A percentile compares a stretch with the other conserved stretches of the same genome.
phyloP scores from a whole-genome alignment of 2,113 vertebrate genomes.

The Balaenoptera acutorostrata region DNA sequence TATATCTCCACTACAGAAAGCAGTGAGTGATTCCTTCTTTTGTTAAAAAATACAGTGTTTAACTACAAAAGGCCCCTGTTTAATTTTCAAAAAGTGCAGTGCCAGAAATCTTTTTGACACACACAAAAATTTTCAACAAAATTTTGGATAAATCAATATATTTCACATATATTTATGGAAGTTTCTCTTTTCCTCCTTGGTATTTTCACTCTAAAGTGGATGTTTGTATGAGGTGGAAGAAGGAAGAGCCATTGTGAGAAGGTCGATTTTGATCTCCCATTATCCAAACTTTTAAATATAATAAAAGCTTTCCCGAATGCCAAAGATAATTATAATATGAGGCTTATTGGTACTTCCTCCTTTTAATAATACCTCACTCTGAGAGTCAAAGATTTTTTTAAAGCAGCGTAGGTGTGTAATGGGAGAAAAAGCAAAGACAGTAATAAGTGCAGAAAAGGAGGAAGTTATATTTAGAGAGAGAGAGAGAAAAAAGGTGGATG shows the following conservation, averaged over 20 bases:
- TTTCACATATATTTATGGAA: background rate
- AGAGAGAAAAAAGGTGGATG: background rate
- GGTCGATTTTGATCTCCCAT: background rate
- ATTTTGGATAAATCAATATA: background rate
- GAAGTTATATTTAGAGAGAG: background rate
- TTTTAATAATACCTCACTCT: background rate
- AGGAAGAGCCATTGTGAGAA: background rate
- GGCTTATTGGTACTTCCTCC: background rate
- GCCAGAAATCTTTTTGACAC: constrained; percentile 10
- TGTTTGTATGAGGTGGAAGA: background rate
- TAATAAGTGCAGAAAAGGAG: background rate
- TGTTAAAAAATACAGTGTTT: background rate
- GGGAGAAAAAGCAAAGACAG: background rate
- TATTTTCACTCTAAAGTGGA: background rate
- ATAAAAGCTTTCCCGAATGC: background rate
- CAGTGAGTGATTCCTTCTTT: background rate
- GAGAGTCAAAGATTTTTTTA: background rate
- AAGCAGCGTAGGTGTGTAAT: background rate
- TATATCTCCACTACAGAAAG: background rate
- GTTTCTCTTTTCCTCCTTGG: background rate
- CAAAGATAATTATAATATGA: constrained; percentile 28
- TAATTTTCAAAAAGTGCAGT: background rate
- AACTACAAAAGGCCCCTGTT: background rate
- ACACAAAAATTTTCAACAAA: background rate
- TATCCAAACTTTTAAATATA: constrained; percentile 2